These are phyloP conservation scores for Stegodyphus mimosarum DNA, from an alignment of 1,140 invertebrate species.

Conservation along the genomic window DNA sequence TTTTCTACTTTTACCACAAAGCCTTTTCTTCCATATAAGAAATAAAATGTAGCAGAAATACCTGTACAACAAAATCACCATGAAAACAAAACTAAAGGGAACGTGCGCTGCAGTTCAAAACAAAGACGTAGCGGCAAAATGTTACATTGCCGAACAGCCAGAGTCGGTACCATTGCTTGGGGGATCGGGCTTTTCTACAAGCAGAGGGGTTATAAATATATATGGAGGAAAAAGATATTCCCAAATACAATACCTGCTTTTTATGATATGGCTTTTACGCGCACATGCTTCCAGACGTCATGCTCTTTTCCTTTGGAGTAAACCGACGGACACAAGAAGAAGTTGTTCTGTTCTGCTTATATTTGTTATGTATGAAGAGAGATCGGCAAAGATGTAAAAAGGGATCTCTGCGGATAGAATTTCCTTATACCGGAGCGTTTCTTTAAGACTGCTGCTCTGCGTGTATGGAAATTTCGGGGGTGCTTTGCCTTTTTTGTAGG, in stretches of 20 bases:
- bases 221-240: slow-evolving; percentile 8
- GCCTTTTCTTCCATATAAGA: too few relatives aligned
- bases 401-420: slow-evolving; percentile 5
- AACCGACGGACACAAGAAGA: neutral
- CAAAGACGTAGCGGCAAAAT: too few relatives aligned
- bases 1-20: too few relatives aligned
- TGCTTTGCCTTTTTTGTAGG: too few relatives aligned
- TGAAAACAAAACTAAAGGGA: too few relatives aligned
- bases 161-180: too few relatives aligned
- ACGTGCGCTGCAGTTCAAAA: neutral
- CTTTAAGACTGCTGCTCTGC: too few relatives aligned
- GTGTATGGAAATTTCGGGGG: too few relatives aligned
- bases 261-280: slow-evolving; percentile 13
- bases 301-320: neutral
- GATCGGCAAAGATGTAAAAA: slow-evolving; percentile 11
- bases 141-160: too few relatives aligned
- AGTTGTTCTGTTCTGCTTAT: neutral
- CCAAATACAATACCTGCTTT: slow-evolving; percentile 40
- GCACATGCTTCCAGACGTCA: neutral
- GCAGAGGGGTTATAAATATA: slow-evolving; percentile 28
- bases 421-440: too few relatives aligned
- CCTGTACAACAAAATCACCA: too few relatives aligned
- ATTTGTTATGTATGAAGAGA: slow-evolving; percentile 2
- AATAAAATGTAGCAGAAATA: too few relatives aligned
- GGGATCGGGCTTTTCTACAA: neutral